phyloP scores from a whole-genome alignment of 1,140 invertebrate genomes.

The Cydia pomonella region DNA sequence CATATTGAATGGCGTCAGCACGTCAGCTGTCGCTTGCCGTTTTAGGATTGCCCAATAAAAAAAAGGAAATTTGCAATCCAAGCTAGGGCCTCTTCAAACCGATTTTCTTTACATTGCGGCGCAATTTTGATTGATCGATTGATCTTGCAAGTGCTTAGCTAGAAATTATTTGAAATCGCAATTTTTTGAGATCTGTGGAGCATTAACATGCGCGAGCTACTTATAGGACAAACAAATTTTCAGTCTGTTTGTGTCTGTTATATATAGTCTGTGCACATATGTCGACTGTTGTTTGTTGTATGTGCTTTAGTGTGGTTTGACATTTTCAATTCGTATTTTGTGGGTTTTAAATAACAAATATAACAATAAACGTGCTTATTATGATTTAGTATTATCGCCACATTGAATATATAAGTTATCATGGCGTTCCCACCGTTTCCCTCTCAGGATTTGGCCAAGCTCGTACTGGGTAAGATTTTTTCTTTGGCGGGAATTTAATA shows the following conservation, averaged over 20 bases:
- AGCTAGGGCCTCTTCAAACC: too few relatives aligned
- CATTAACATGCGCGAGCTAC: too few relatives aligned
- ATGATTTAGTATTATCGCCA: conserved; percentile 20
- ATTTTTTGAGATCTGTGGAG: too few relatives aligned
- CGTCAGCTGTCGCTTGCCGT: conserved; percentile 17
- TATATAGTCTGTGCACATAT: background rate
- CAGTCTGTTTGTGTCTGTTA: background rate
- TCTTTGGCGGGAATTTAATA: conserved; percentile 64
- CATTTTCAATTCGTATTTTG: conserved; percentile 26
- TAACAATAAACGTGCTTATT: conserved; percentile 18
- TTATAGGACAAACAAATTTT: too few relatives aligned
- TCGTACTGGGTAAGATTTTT: conserved; percentile 66
- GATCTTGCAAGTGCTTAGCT: too few relatives aligned
- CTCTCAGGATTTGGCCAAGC: conserved; percentile 70
- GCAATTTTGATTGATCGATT: too few relatives aligned
- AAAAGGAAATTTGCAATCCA: background rate
- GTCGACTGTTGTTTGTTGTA: conserved; percentile 26
- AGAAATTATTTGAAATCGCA: too few relatives aligned
- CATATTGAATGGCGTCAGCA: conserved; percentile 33
- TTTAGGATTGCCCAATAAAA: background rate
- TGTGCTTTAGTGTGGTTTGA: conserved; percentile 19
- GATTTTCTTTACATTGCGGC: too few relatives aligned
- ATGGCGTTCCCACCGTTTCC: conserved; percentile 72
- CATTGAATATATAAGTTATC: conserved; percentile 33
- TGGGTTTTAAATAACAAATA: background rate